phyloP scores from a whole-genome alignment of 2,888 invertebrate genomes.

The Hofmannophila pseudospretella region DNA sequence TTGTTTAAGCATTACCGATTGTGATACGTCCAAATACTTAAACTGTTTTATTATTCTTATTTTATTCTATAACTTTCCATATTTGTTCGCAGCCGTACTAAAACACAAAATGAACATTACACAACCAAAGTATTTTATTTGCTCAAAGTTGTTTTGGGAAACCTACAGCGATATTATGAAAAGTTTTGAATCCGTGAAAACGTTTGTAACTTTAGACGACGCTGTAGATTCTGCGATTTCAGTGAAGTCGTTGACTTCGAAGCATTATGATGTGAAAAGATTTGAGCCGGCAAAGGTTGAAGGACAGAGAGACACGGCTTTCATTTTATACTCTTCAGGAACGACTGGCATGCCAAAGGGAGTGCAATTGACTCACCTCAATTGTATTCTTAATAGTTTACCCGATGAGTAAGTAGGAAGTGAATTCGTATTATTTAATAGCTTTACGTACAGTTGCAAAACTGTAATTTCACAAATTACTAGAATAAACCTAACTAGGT shows the following conservation, averaged over 20 bases:
- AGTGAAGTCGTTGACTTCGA: constrained; percentile 31
- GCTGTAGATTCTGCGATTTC: constrained; percentile 24
- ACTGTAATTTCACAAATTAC: too few species aligned
- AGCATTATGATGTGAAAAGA: constrained; percentile 32
- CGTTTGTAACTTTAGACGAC: constrained; percentile 39
- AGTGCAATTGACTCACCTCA: constrained; percentile 79
- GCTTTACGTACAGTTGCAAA: too few species aligned
- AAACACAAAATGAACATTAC: constrained; percentile 81
- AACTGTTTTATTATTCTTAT: too few species aligned
- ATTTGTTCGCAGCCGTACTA: constrained; percentile 75
- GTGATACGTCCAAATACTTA: too few species aligned
- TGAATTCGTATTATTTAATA: too few species aligned
- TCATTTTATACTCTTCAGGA: constrained; percentile 82
- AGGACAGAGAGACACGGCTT: constrained; percentile 44
- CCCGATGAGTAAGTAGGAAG: constrained; percentile 50
- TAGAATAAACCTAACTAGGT: too few species aligned
- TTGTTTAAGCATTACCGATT: too few species aligned
- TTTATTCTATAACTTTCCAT: constrained; percentile 5
- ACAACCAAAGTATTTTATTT: constrained; percentile 81
- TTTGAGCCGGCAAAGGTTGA: constrained; percentile 67
- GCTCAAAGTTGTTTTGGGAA: constrained; percentile 71
- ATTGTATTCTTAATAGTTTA: constrained; percentile 59
- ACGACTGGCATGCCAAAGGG: constrained; percentile 84
- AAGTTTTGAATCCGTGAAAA: constrained; percentile 38
- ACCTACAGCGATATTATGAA: constrained; percentile 42